These are phyloP conservation scores for Tenthredo livida DNA, from an alignment of 2,888 invertebrate genomes.

Conservation along the genomic window DNA sequence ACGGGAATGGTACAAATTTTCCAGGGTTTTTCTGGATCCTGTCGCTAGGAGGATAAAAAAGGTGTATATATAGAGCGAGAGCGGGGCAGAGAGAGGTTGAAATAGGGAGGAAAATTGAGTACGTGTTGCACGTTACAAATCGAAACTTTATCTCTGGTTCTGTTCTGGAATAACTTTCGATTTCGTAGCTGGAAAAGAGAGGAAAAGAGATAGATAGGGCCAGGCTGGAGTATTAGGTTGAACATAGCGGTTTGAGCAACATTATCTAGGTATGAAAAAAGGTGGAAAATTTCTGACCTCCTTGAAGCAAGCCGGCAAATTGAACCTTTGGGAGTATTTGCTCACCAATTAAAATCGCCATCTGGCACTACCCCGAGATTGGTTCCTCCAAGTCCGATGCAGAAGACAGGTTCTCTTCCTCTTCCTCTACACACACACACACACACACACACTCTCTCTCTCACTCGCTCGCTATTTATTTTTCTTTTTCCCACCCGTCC, in stretches of 20 bases:
- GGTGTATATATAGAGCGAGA: background rate
- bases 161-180: conserved; percentile 4
- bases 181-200: background rate
- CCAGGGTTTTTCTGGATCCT: background rate
- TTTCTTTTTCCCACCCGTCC: background rate
- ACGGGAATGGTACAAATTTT: conserved; percentile 53
- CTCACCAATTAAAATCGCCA: conserved; percentile 12
- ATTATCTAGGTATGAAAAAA: background rate
- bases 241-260: background rate
- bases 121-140: conserved; percentile 50
- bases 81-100: background rate
- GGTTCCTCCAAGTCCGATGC: conserved; percentile 4
- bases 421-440: background rate
- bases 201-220: background rate
- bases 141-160: conserved; percentile 44
- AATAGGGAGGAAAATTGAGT: conserved; percentile 33
- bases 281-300: background rate
- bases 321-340: background rate
- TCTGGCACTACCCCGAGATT: background rate
- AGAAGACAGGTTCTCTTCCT: background rate
- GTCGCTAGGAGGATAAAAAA: conserved; percentile 59
- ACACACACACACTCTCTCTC: background rate
- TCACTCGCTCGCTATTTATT: background rate
- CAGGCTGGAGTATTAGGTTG: background rate
- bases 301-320: background rate